Evolutionary conservation across 2,113 vertebrate genomes (phyloP).

Genomic region (Psettodes erumei): DNA sequence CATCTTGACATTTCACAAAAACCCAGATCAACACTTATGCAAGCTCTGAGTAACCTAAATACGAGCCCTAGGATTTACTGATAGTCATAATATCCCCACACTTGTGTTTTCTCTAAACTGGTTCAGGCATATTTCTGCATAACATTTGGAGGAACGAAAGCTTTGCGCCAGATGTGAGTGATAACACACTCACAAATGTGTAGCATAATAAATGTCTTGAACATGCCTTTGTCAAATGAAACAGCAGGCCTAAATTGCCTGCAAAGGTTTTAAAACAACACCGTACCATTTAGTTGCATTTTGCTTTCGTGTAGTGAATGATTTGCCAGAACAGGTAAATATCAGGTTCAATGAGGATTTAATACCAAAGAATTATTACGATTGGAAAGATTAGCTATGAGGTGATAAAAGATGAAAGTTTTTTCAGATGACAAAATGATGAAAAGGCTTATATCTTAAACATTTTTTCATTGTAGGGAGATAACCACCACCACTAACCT

Average conservation of each 20-base stretch:
- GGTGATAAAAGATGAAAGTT: neutral
- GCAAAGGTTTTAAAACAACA: neutral
- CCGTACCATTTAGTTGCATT: neutral
- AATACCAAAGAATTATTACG: neutral
- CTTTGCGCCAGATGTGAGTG: neutral
- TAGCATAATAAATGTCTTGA: neutral
- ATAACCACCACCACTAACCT: neutral
- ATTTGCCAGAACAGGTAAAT: neutral
- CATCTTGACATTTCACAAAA: conserved; percentile 19
- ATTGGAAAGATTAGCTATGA: neutral
- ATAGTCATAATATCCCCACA: neutral
- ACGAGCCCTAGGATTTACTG: neutral
- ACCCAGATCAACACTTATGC: conserved; percentile 26
- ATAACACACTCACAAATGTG: neutral
- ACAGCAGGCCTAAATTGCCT: neutral
- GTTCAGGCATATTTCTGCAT: conserved; percentile 2
- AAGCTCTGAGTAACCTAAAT: conserved; percentile 31
- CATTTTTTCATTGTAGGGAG: neutral
- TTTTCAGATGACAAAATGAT: neutral
- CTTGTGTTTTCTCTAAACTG: neutral
- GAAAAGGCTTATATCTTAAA: neutral
- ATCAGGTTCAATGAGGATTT: too few relatives aligned
- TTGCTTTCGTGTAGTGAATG: neutral
- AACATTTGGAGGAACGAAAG: neutral
- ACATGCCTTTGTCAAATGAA: neutral